phyloP scores from a whole-genome alignment of 64 coral and sea anemone genomes.

The Pocillopora verrucosa region DNA sequence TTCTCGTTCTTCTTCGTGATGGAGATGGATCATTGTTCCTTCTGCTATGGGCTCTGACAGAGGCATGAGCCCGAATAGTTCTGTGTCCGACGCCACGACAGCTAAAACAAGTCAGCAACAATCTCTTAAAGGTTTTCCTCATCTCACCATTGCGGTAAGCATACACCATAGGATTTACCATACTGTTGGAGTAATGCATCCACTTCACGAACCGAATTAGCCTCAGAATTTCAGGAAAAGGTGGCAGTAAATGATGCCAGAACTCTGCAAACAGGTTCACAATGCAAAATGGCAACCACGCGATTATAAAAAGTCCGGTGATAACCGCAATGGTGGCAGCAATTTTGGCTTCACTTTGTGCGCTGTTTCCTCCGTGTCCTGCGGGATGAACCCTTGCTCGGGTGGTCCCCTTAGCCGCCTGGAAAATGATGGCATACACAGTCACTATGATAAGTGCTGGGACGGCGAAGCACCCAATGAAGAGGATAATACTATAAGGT shows the following conservation, averaged over 20 bases:
- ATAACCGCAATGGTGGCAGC: conserved; percentile 78
- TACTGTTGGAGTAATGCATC: conserved; percentile 96
- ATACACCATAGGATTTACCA: conserved; percentile 77
- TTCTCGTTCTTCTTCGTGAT: background rate
- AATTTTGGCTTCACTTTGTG: conserved; percentile 68
- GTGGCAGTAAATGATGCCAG: conserved; percentile 50
- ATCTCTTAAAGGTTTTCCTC: conserved; percentile 64
- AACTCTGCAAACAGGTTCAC: conserved; percentile 64
- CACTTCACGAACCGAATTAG: conserved; percentile 86
- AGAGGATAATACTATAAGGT: conserved; percentile 72
- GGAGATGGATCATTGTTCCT: background rate
- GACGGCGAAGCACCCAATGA: conserved; percentile 62
- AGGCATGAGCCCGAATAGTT: background rate
- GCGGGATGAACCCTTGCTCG: conserved; percentile 56
- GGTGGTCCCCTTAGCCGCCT: conserved; percentile 39
- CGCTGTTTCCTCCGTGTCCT: background rate
- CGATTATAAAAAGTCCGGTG: conserved; percentile 63
- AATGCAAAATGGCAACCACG: conserved; percentile 81
- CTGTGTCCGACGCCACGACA: background rate
- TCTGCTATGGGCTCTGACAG: background rate
- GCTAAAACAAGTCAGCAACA: background rate
- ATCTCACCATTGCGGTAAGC: conserved; percentile 84
- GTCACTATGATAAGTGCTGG: conserved; percentile 53
- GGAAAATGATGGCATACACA: conserved; percentile 70
- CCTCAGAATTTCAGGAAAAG: conserved; percentile 19